phyloP scores from a whole-genome alignment of 2,797 vertebrate species.

The Zenarchopterus dispar region DNA sequence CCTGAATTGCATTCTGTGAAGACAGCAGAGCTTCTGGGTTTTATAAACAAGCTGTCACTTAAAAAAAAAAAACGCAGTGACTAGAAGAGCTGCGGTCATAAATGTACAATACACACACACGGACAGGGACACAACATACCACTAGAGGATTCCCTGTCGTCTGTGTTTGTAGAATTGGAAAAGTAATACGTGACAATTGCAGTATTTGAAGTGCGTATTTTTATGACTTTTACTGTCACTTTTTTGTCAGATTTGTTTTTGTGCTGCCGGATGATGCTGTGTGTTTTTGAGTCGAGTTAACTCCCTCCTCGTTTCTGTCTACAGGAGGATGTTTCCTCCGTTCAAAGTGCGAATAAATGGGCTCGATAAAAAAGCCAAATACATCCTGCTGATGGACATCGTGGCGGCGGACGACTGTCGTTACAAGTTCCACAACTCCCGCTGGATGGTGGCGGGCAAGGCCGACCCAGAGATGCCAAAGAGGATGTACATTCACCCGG shows the following conservation, averaged over 20 bases:
- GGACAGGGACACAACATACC: slow-evolving; percentile 6
- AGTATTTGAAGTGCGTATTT: slow-evolving; percentile 23
- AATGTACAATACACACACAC: slow-evolving; percentile 52
- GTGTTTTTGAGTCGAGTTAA: slow-evolving; percentile 26
- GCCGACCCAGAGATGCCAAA: slow-evolving; percentile 99
- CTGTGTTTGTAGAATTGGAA: not conserved
- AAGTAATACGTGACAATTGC: slow-evolving; percentile 29
- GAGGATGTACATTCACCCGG: slow-evolving; percentile 98
- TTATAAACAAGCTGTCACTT: slow-evolving; percentile 78
- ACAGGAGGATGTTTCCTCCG: slow-evolving; percentile 97
- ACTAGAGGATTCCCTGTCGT: not conserved
- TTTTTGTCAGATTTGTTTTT: slow-evolving; percentile 11
- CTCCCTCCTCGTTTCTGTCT: slow-evolving; percentile 31
- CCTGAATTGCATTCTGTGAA: slow-evolving; percentile 43
- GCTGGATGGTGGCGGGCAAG: slow-evolving; percentile 99
- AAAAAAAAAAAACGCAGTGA: slow-evolving; percentile 56
- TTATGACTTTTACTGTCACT: not conserved
- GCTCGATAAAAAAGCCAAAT: slow-evolving; percentile 97
- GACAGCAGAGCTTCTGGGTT: slow-evolving; percentile 65
- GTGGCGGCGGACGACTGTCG: slow-evolving; percentile 97
- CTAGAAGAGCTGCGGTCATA: slow-evolving; percentile 64
- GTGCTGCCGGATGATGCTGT: not conserved
- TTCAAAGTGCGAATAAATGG: slow-evolving; percentile 97
- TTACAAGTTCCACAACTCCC: slow-evolving; percentile 98
- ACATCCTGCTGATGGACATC: slow-evolving; percentile 97